These are phyloP conservation scores for Sycophila sp. DNA, from an alignment of 1,140 invertebrate species.

Conservation along the genomic window DNA sequence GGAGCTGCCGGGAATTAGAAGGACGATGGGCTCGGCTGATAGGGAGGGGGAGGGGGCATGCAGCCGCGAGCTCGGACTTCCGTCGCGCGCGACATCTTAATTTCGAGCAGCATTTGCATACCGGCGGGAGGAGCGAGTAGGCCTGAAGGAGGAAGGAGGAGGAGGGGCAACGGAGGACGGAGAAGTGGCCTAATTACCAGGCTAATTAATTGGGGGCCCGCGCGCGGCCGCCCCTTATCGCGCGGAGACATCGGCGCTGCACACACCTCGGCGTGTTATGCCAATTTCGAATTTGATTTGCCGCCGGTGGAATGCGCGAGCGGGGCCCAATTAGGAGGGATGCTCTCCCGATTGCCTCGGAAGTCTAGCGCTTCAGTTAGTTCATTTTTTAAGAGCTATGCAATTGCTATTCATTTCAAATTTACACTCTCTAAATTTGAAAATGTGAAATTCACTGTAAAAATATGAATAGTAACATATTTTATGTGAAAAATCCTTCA, in stretches of 20 bases:
- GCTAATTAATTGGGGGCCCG: conserved; percentile 51
- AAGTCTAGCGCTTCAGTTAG: no score
- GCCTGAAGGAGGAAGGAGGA: background rate
- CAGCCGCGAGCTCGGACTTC: background rate
- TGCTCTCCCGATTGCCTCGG: no score
- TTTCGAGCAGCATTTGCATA: conserved; percentile 34
- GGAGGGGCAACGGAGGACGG: background rate
- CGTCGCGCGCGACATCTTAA: conserved; percentile 39
- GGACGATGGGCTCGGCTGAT: background rate
- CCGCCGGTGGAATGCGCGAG: background rate
- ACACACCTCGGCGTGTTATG: background rate
- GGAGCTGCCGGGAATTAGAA: no score
- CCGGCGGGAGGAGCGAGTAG: background rate
- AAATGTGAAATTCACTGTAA: no score
- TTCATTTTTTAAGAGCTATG: no score
- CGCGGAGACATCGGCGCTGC: background rate
- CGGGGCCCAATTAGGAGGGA: no score
- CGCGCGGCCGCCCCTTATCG: background rate
- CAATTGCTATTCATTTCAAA: no score
- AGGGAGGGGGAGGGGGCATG: background rate
- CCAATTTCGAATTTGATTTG: background rate
- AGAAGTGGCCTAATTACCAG: conserved; percentile 46
- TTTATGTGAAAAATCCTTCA: no score
- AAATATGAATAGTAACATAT: no score
- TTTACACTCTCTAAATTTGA: no score